Base-by-base conservation (phyloP, 1,140 invertebrate genomes). In the Melitaea cinxia region DNA sequence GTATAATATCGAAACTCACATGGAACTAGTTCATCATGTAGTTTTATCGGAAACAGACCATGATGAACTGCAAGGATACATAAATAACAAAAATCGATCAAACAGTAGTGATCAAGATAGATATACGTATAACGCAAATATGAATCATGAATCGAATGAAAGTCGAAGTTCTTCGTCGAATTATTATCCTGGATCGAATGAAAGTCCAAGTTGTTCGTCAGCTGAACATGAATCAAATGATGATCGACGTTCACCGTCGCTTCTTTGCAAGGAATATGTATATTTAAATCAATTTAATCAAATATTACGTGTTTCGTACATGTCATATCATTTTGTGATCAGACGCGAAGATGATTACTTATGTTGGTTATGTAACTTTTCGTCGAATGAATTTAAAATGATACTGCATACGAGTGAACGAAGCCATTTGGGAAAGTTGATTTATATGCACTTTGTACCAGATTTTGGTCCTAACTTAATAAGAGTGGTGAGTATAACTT, bases 401-500 rank as follows among this genome's bases (percentile, higher is more conserved):
- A 7, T 6, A 9, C 2, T 7, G 28, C 61, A 70, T 56, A 10
- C 50, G 4, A 17, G 9, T 6, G 19, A 62, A 3, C 10, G 26
- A 1, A 17, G 5, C 10, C 72, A 73, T 65, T 12, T 68, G 3
- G 19, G 30, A 1, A 54, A 9, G 3, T 9, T 75, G 15, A 35
- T 12, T 1, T 12, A n/a, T 5, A 39, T 49, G 4, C 56, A 61
- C 0, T 78, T 75, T 42, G 55, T 67, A 17, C 9, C 14, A 0
- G 15, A 42, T 5, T 72, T 57, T 7, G 58, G 55, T 7, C 3
- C 35, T 7, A 60, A 78, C 56, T 42, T 78, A 1, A 63, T 78
- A 15, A 68, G 75, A 75, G 15, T 53, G 65, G 75, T 78, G 53
- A 73, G 74, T 70, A 52, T n/a, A 24, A 23, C 65, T 21, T 50